phyloP scores from a whole-genome alignment of 1,140 invertebrate genomes.

The Leptinotarsa defecta region DNA sequence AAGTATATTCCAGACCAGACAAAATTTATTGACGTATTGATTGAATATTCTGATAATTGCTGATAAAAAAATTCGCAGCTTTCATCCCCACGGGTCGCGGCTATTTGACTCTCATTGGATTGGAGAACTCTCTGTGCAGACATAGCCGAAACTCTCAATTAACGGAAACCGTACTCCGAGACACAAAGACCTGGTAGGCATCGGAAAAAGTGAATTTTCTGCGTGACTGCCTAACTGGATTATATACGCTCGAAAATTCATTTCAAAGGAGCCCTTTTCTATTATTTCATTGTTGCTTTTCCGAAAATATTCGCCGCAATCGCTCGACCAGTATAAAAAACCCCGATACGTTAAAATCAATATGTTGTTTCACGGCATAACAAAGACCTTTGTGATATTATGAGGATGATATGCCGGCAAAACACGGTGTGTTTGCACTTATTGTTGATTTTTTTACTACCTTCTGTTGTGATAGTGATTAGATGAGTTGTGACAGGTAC shows the following conservation, averaged over 20 bases:
- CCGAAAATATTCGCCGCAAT: conserved; percentile 23
- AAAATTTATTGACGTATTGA: background rate
- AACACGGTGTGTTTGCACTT: conserved; percentile 1
- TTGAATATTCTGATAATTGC: background rate
- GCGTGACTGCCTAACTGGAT: conserved; percentile 24
- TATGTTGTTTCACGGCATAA: conserved; percentile 9
- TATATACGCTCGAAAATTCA: conserved; percentile 16
- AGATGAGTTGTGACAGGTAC: background rate
- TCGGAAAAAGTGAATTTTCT: conserved; percentile 24
- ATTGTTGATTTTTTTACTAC: background rate
- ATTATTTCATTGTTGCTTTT: conserved; percentile 29
- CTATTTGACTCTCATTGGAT: background rate
- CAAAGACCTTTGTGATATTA: conserved; percentile 3
- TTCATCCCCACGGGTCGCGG: background rate
- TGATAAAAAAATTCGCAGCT: background rate
- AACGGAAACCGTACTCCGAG: conserved; percentile 3
- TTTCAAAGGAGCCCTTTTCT: conserved; percentile 22
- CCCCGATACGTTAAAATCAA: conserved; percentile 15
- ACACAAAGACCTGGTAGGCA: conserved; percentile 8
- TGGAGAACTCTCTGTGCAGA: background rate
- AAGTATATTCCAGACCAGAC: too few relatives aligned
- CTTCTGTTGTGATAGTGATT: background rate
- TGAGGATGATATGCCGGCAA: background rate
- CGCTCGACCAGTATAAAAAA: background rate
- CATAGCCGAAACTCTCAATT: background rate